Evolutionary conservation across 2,113 vertebrate species (phyloP), one percentile per base, ranked within the genome.

Genomic region (Ovis canadensis): DNA sequence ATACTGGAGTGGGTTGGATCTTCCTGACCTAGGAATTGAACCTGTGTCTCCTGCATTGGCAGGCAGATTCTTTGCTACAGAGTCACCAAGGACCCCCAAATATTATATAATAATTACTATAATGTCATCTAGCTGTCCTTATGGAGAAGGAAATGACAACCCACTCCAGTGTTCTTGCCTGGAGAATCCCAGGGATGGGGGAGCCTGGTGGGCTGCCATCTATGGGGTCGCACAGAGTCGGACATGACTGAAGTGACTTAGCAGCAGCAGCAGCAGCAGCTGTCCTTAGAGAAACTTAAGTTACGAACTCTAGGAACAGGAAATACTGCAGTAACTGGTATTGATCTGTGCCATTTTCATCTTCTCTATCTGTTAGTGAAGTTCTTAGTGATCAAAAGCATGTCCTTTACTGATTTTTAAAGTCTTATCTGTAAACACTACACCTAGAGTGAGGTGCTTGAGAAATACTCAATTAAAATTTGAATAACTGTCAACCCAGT

Each of bases 391-490:
- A 27, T 36, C 21, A 77, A 96, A 91, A 29, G 10, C 48, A 43
- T 43, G 55, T 7, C 23, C 82, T 94, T 78, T 40, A 71, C 55
- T 40, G 31, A 57, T n/a, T 92, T 90, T 7, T 21, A 54, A 74
- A 52, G 81, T 17, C 6, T 12, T 81, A 23, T 52, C 52, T 52
- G n/a, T 93, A 64, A 88, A 80, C 31, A 80, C 54, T 81, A 31
- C 21, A 88, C 3, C 17, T 93, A 40, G 17, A 86, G 12, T 43
- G 48, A 90, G 43, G 12, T 50, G 15, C 27, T 90, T 54, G 43
- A 90, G 48, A 94, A 92, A 96, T 40, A 87, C 48, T 62, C 48
- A 59, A 88, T 50, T 74, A 96, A 91, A 92, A 57, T 92, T 33
- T 86, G 71, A 92, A 14, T 59, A 52, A 82, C 59, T 88, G 17